Evolutionary conservation across 2,113 vertebrate species (phyloP).

Genomic region (Dendrocopos noguchii): DNA sequence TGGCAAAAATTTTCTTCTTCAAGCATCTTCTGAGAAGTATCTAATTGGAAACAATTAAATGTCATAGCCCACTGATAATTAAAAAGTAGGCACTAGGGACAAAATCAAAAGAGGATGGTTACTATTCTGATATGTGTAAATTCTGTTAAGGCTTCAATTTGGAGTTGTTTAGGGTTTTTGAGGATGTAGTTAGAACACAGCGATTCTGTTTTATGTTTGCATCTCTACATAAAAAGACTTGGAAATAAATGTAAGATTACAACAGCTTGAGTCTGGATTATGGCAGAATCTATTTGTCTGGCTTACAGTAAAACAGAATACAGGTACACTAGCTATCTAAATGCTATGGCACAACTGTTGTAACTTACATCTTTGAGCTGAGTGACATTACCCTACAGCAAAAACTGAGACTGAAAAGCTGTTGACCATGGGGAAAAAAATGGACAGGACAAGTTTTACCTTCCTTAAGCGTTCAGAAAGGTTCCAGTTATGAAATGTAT

Average conservation of each 20-base stretch:
- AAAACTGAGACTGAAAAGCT: not conserved
- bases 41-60: not conserved
- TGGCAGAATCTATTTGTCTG: not conserved
- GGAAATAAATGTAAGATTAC: not conserved
- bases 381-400: not conserved
- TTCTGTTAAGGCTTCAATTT: not conserved
- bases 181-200: not conserved
- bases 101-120: not conserved
- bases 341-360: not conserved
- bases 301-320: not conserved
- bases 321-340: not conserved
- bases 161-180: not conserved
- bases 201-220: not conserved
- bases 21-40: not conserved
- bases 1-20: not conserved
- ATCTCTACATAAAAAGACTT: not conserved
- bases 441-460: not conserved
- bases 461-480: not conserved
- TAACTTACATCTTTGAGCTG: not conserved
- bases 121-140: not conserved
- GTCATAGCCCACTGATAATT: not conserved
- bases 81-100: not conserved
- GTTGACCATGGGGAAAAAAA: not conserved
- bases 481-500: not conserved
- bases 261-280: not conserved